Evolutionary conservation across 2,888 invertebrate genomes (phyloP), one percentile per base, ranked within the genome.

Genomic region (Coelogynopora nodosa): DNA sequence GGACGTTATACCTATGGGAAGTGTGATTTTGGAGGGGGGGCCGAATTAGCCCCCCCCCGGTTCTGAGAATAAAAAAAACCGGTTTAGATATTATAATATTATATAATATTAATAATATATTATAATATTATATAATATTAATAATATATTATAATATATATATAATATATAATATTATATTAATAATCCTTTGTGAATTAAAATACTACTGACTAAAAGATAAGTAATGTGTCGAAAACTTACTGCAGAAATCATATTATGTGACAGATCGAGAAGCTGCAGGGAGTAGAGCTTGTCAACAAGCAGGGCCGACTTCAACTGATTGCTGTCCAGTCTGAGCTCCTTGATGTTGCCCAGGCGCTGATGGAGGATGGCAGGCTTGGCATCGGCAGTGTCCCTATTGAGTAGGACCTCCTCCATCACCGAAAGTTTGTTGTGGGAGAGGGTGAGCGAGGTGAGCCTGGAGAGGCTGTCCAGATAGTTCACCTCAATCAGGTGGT

Each of bases 221-320:
- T 74, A 74, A 74, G 74, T 74, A 74, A 26, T 74, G 23, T 5
- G 23, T 13, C 10, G 1, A 1, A 18, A 30, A 89, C 89, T 86
- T 88, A 97, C 94, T 87, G 95, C 94, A 0, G 93, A 93, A 81
- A 98, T 94, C 87, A 94, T 93, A 92, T 98, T 98, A 89, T 95
- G 95, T 89, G 96, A 95, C 81, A 97, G 93, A 93, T 97, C 95
- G 88, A 98, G 92, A 89, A 94, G 94, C 89, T 95, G 95, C 87
- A 98, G 92, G 0, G 97, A 96, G 91, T 96, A 96, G 30, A 98
- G 91, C 90, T 96, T 95, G 23, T 74, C 74, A 74, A 74, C 74
- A 13, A 74, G 74, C 5, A 74, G 74, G 18, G 74, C 74, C 74
- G 74, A 13, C 27, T 74, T 74, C 18, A 74, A 26, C 23, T 74